A percentile compares a stretch with the other conserved stretches of the same genome.
Evolutionary conservation across 2,113 vertebrate species (phyloP).

Genomic region (Charina bottae): DNA sequence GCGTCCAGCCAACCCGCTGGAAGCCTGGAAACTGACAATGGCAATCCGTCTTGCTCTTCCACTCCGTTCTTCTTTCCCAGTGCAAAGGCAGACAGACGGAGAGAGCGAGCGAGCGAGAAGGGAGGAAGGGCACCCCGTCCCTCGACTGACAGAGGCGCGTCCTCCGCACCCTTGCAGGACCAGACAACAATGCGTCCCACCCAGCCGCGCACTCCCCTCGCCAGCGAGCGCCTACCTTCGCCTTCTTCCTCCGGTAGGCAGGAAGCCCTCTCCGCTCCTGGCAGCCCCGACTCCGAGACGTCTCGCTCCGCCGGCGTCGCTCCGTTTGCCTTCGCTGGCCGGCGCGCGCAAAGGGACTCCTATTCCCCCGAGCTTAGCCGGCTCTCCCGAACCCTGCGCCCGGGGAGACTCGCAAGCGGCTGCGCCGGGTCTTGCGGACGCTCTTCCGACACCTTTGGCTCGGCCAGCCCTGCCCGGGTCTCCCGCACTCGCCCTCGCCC

Average conservation of each 20-base stretch:
- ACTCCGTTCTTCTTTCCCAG: background rate
- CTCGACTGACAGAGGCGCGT: background rate
- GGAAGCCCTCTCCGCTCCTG: background rate
- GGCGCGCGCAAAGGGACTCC: background rate
- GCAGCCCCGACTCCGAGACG: background rate
- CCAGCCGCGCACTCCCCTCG: background rate
- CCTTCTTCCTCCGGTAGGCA: background rate
- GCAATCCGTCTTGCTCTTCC: background rate
- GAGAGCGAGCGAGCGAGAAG: background rate
- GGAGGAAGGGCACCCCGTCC: too few species aligned
- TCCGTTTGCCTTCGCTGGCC: background rate
- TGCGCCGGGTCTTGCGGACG: background rate
- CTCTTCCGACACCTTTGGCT: background rate
- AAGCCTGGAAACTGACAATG: background rate
- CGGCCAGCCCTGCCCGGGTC: background rate
- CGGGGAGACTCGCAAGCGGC: background rate
- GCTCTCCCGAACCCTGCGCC: background rate
- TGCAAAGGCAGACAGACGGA: background rate
- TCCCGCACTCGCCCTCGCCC: background rate
- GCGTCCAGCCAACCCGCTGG: background rate
- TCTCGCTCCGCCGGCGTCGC: background rate
- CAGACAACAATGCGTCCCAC: conserved; percentile 5
- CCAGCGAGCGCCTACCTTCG: background rate
- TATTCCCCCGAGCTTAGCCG: background rate
- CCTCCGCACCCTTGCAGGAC: background rate